phyloP scores from a whole-genome alignment of 2,797 vertebrate genomes.

The Acipenser transmontanus region DNA sequence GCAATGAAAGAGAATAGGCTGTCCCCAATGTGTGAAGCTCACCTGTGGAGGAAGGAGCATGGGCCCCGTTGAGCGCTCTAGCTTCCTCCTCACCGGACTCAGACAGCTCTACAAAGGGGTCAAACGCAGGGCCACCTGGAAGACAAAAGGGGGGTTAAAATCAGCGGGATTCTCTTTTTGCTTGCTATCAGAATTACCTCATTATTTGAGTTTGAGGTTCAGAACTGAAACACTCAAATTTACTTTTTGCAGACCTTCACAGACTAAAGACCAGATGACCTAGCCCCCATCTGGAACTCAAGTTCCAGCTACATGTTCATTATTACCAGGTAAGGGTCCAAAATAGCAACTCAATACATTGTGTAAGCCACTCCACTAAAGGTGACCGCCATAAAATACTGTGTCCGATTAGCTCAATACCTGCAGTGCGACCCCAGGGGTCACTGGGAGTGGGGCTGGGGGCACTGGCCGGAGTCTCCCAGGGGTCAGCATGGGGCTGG shows the following conservation, averaged over 20 bases:
- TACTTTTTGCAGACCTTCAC: background rate
- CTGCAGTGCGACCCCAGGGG: conserved; percentile 42
- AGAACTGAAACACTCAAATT: no score
- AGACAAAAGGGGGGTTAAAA: background rate
- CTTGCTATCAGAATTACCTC: no score
- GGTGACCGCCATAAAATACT: background rate
- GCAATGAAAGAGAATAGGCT: no score
- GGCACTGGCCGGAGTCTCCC: conserved; percentile 38
- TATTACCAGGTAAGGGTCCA: no score
- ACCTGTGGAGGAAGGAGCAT: no score
- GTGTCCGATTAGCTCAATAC: conserved; percentile 33
- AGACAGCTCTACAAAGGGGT: background rate
- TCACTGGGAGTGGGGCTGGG: conserved; percentile 38
- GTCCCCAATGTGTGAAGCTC: no score
- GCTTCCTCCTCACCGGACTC: background rate
- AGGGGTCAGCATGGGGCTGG: conserved; percentile 41
- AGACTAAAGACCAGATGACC: background rate
- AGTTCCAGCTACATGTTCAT: no score
- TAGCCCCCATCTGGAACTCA: background rate
- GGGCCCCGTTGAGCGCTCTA: no score
- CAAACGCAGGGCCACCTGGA: background rate
- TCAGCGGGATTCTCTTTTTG: no score
- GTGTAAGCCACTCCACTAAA: background rate
- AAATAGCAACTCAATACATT: background rate
- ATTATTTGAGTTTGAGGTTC: no score